Percentiles rank a stretch among this genome's conserved stretches.
Evolutionary conservation across 1,140 invertebrate species (phyloP).

Genomic region (Archivesica marissinica): DNA sequence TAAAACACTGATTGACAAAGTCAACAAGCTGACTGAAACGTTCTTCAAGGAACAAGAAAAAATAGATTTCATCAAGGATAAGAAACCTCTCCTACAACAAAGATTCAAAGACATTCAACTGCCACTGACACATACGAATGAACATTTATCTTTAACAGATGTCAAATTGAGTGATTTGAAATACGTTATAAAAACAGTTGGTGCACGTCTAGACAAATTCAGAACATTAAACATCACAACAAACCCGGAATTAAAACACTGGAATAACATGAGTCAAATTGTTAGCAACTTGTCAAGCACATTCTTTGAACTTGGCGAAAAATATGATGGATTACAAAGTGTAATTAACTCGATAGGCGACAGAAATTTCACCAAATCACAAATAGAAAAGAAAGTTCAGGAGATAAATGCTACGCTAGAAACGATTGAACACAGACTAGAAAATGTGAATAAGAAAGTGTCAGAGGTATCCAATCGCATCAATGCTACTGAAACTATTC

Average conservation of each 20-base stretch:
- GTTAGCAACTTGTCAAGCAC: not conserved
- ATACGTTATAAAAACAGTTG: slow-evolving; percentile 10
- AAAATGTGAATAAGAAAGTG: slow-evolving; percentile 3
- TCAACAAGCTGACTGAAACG: not conserved
- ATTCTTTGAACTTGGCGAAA: not conserved
- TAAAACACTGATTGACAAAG: slow-evolving; percentile 1
- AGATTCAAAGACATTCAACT: not conserved
- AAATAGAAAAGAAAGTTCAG: slow-evolving; percentile 20
- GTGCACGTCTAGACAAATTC: slow-evolving; percentile 29
- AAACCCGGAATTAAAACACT: slow-evolving; percentile 20
- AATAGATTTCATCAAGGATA: slow-evolving; percentile 25
- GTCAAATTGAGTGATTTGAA: slow-evolving; percentile 35
- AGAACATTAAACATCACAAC: slow-evolving; percentile 46
- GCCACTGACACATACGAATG: slow-evolving; percentile 1
- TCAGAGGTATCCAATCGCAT: not conserved
- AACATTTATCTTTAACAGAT: slow-evolving; percentile 13
- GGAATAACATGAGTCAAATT: slow-evolving; percentile 5
- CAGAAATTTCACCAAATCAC: not conserved
- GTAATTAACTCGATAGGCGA: slow-evolving; percentile 23
- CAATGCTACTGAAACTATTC: not conserved
- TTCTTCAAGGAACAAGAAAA: slow-evolving; percentile 42
- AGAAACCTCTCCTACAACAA: slow-evolving; percentile 16
- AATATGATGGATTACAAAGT: not conserved
- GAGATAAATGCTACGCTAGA: slow-evolving; percentile 14
- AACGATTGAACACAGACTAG: not conserved